Conservation (phyloP, 1,140 invertebrate species). For the Drosophila leontia region DNA sequence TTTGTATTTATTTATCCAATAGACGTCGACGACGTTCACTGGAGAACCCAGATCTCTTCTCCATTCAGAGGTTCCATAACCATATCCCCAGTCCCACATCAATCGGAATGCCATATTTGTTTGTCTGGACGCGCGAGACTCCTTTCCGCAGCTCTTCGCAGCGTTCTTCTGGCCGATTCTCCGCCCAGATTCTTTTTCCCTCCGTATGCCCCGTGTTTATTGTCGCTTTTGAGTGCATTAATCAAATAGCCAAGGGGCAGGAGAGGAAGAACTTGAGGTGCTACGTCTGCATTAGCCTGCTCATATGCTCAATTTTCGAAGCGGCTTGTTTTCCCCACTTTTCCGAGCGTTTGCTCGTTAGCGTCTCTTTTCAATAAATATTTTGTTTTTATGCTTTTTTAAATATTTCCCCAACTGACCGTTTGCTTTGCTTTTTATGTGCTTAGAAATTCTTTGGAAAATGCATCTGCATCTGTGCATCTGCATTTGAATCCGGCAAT, state of each 20-base stretch:
- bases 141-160: neutral
- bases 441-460: constrained; percentile 79
- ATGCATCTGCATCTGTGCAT: constrained; percentile 61
- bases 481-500: constrained; percentile 26
- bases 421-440: constrained; percentile 74
- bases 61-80: constrained; percentile 9
- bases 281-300: constrained; percentile 63
- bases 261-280: neutral
- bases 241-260: constrained; percentile 53
- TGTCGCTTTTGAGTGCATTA: constrained; percentile 82
- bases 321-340: constrained; percentile 47
- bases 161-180: constrained; percentile 11
- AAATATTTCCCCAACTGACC: constrained; percentile 76
- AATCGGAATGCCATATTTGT: constrained; percentile 73
- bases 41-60: constrained; percentile 22
- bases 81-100: constrained; percentile 6
- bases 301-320: constrained; percentile 53
- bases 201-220: constrained; percentile 64
- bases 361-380: constrained; percentile 77
- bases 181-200: constrained; percentile 3
- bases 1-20: constrained; percentile 80
- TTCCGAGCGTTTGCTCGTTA: constrained; percentile 45
- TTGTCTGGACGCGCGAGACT: constrained; percentile 45
- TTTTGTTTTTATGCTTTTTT: constrained; percentile 83
- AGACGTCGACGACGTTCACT: constrained; percentile 55